Percentiles rank a stretch among this genome's conserved stretches.
Conservation (phyloP, 1,140 invertebrate genomes). For the Megathymus violae region DNA sequence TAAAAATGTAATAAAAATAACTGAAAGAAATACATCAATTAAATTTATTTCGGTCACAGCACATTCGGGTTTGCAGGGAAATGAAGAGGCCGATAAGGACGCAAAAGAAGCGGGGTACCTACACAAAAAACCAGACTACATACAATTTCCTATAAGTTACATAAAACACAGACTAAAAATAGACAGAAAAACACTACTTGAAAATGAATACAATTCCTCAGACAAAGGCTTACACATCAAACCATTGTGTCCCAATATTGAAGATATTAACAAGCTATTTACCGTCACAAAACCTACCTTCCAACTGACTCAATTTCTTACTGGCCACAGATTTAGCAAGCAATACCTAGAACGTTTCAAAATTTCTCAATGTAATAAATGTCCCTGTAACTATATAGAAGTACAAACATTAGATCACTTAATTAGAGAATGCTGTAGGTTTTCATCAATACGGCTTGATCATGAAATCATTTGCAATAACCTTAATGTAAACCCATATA, state of each 20-base stretch:
- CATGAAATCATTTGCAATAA: neutral
- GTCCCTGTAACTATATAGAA: neutral
- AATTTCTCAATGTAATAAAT: neutral
- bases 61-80: slow-evolving; percentile 23
- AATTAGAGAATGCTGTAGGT: neutral
- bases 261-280: neutral
- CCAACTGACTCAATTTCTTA: neutral
- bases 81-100: slow-evolving; percentile 12
- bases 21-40: neutral
- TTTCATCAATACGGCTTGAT: too few relatives aligned
- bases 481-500: neutral
- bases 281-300: neutral
- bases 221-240: neutral
- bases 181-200: neutral
- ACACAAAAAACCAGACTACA: neutral
- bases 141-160: slow-evolving; percentile 4
- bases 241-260: neutral
- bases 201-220: neutral
- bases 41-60: slow-evolving; percentile 18
- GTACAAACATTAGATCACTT: neutral
- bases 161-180: neutral
- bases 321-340: neutral
- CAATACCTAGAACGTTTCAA: neutral
- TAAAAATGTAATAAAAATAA: too few relatives aligned
- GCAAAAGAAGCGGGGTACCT: neutral